Percentiles rank a stretch among this genome's conserved stretches.
Evolutionary conservation across 2,888 invertebrate species (phyloP).

Genomic region (Acleris literana): DNA sequence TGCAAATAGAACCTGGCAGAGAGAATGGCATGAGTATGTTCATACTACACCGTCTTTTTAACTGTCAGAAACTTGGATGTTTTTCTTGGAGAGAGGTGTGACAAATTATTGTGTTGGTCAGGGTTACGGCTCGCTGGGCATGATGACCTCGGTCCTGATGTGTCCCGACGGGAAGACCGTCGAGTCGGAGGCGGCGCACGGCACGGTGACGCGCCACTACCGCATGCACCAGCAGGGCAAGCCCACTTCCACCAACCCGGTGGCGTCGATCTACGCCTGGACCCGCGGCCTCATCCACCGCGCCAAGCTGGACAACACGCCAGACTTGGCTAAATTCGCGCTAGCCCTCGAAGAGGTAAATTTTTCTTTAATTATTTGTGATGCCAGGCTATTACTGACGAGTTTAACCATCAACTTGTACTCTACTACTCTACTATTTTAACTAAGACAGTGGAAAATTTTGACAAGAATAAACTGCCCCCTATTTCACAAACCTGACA

Average conservation of each 20-base stretch:
- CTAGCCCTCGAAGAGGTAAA: conserved; percentile 86
- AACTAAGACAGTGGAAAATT: no score
- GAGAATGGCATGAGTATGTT: no score
- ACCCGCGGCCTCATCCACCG: conserved; percentile 92
- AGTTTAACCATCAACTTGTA: no score
- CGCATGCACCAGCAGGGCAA: conserved; percentile 94
- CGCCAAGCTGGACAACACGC: conserved; percentile 90
- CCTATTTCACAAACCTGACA: no score
- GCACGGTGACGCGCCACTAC: conserved; percentile 95
- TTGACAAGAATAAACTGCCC: no score
- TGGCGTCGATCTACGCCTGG: conserved; percentile 97
- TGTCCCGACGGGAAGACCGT: conserved; percentile 93
- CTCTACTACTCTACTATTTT: no score
- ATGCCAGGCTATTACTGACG: no score
- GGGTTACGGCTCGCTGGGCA: conserved; percentile 91
- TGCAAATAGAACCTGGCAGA: no score
- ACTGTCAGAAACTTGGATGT: no score
- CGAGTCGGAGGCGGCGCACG: conserved; percentile 96
- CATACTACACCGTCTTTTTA: no score
- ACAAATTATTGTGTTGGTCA: conserved; percentile 46
- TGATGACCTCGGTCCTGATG: conserved; percentile 96
- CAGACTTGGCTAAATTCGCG: conserved; percentile 89
- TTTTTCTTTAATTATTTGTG: background rate
- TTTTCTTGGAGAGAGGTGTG: no score
- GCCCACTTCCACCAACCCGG: conserved; percentile 94